These are phyloP conservation scores for Gopherus evgoodei DNA, from an alignment of 2,113 vertebrate genomes.

Conservation along the genomic window DNA sequence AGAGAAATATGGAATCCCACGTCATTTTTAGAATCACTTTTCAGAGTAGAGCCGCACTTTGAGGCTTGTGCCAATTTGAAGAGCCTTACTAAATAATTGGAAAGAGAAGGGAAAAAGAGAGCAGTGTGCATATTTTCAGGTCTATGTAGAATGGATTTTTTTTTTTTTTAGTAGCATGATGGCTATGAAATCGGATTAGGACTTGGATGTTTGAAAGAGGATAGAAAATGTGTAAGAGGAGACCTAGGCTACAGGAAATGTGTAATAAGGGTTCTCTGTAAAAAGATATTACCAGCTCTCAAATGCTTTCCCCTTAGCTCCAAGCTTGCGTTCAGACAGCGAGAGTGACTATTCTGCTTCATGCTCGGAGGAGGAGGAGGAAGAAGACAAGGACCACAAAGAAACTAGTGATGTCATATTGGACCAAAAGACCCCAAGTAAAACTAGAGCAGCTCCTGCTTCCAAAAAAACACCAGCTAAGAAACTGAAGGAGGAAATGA, in stretches of 20 bases:
- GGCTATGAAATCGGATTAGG: background rate
- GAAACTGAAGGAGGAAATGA: constrained; percentile 77
- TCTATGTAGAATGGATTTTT: constrained; percentile 2
- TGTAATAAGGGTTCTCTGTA: background rate
- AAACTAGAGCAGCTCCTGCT: constrained; percentile 66
- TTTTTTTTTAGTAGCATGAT: background rate
- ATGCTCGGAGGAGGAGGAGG: constrained; percentile 84
- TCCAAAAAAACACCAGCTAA: constrained; percentile 81
- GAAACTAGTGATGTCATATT: constrained; percentile 7
- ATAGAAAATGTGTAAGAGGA: background rate
- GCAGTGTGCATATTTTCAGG: background rate
- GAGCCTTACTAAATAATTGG: constrained; percentile 5
- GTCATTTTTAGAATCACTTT: background rate
- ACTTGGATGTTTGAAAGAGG: background rate
- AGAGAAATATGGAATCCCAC: background rate
- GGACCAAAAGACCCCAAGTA: constrained; percentile 71
- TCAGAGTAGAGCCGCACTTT: background rate
- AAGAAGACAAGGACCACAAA: constrained; percentile 66
- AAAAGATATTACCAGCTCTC: background rate
- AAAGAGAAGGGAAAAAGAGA: background rate
- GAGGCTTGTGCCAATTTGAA: background rate
- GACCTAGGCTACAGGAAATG: background rate
- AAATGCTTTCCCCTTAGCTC: constrained; percentile 69
- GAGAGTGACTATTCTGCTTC: constrained; percentile 91
- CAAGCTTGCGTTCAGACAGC: constrained; percentile 84